These are phyloP conservation scores for Aphodius sticticus DNA, from an alignment of 2,888 invertebrate genomes.

Conservation along the genomic window DNA sequence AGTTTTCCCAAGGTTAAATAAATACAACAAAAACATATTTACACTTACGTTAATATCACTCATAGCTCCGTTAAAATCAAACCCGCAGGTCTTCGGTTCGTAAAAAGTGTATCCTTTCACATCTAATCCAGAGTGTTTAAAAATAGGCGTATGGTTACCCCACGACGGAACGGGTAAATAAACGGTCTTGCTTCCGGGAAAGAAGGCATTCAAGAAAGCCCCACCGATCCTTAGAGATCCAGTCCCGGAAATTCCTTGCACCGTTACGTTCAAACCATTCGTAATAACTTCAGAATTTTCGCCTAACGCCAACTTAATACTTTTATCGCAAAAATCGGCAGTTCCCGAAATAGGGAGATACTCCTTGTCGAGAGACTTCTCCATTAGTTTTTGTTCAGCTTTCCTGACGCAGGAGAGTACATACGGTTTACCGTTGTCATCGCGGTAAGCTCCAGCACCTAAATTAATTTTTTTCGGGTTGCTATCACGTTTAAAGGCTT, in stretches of 20 bases:
- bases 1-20: not conserved
- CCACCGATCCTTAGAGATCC: conserved; percentile 95
- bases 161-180: conserved; percentile 95
- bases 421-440: conserved; percentile 96
- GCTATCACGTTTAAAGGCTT: conserved; percentile 91
- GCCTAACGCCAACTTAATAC: conserved; percentile 89
- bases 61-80: conserved; percentile 88
- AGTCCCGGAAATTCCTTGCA: conserved; percentile 95
- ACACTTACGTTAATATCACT: conserved; percentile 84
- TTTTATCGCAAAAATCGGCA: conserved; percentile 82
- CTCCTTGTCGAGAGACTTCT: conserved; percentile 85
- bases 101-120: conserved; percentile 94
- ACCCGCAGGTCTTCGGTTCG: conserved; percentile 90
- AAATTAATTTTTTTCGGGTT: conserved; percentile 96
- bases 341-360: conserved; percentile 93
- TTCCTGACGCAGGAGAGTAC: conserved; percentile 87
- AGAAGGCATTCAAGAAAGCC: conserved; percentile 84
- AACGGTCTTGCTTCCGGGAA: conserved; percentile 79
- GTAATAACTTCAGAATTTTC: conserved; percentile 73
- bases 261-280: conserved; percentile 75
- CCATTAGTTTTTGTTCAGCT: conserved; percentile 81
- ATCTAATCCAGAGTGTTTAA: conserved; percentile 85
- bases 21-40: not conserved
- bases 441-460: conserved; percentile 96
- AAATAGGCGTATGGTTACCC: conserved; percentile 98